A percentile compares a stretch with the other conserved stretches of the same genome.
These are phyloP conservation scores for Habrosyne pyritoides DNA, from an alignment of 2,888 invertebrate species.

Conservation along the genomic window DNA sequence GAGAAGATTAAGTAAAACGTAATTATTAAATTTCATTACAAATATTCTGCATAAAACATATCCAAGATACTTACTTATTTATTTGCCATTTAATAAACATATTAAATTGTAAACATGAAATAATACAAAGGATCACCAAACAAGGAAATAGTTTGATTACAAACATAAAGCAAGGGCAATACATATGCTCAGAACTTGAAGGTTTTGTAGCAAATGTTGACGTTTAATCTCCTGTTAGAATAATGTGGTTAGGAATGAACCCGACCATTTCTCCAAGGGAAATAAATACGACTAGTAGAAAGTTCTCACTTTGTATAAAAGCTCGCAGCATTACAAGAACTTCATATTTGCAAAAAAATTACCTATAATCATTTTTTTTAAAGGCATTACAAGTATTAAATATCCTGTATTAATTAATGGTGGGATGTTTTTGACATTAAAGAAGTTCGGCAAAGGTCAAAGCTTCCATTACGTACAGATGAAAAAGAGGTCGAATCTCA, in stretches of 20 bases:
- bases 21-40: no score
- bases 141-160: background rate
- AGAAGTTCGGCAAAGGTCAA: no score
- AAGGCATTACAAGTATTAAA: no score
- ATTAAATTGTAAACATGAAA: background rate
- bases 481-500: no score
- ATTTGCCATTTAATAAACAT: background rate
- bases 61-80: background rate
- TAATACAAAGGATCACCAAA: background rate
- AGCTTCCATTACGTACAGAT: no score
- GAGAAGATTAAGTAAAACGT: no score
- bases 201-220: constrained; percentile 38
- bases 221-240: constrained; percentile 48
- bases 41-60: no score
- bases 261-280: constrained; percentile 43
- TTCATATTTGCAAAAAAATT: constrained; percentile 45
- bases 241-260: constrained; percentile 41
- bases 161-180: constrained; percentile 26
- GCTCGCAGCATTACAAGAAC: constrained; percentile 43
- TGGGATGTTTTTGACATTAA: no score
- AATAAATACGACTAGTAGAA: constrained; percentile 51
- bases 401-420: no score
- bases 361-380: constrained; percentile 15
- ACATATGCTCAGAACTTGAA: constrained; percentile 23
- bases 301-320: constrained; percentile 56